Conservation (phyloP, 2,113 vertebrate genomes). For the Vanacampus margaritifer region DNA sequence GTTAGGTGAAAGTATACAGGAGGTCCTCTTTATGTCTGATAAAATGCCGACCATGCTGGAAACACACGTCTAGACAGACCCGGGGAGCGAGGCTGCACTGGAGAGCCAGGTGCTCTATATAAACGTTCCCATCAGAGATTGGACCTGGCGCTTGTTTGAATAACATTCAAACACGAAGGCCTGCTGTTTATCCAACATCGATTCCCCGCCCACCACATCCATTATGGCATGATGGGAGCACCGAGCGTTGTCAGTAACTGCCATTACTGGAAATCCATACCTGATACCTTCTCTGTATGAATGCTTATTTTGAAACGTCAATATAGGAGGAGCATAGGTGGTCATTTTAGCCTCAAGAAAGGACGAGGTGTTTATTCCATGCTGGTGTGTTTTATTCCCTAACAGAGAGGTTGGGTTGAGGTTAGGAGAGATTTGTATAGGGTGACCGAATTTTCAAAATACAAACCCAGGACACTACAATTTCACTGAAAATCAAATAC, state of each 20-base stretch:
- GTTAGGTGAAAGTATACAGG: not conserved
- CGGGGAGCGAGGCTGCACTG: not conserved
- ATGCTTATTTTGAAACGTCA: conserved; percentile 44
- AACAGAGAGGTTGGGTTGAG: no score
- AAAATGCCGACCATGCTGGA: not conserved
- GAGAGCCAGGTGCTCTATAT: conserved; percentile 48
- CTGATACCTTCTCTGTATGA: conserved; percentile 58
- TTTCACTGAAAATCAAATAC: no score
- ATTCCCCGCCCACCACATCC: conserved; percentile 34
- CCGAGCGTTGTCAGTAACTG: conserved; percentile 40
- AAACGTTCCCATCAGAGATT: conserved; percentile 47
- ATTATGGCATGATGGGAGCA: conserved; percentile 40
- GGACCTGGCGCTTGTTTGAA: conserved; percentile 54
- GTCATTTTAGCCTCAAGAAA: not conserved
- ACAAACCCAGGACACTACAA: no score
- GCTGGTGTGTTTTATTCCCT: not conserved
- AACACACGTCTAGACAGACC: conserved; percentile 21
- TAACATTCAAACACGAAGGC: conserved; percentile 48
- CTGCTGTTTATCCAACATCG: conserved; percentile 62
- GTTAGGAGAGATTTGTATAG: no score
- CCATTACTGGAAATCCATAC: conserved; percentile 73
- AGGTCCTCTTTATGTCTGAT: not conserved
- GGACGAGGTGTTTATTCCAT: not conserved
- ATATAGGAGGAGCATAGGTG: conserved; percentile 38
- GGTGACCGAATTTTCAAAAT: no score